Conservation (phyloP, 2,888 invertebrate genomes). For the Aproaerema taeniolella region DNA sequence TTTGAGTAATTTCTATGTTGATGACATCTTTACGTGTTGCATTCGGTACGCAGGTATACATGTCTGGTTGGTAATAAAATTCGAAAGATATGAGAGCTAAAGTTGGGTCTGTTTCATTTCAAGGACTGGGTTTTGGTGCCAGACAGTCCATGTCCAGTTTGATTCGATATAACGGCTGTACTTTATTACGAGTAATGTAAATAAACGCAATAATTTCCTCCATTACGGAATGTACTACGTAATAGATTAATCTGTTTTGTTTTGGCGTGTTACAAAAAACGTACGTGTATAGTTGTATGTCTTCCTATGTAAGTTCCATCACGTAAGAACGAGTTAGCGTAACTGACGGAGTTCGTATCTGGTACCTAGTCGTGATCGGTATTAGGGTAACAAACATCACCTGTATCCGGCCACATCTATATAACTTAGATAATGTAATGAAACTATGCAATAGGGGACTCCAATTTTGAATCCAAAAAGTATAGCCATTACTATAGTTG, state of each 20-base stretch:
- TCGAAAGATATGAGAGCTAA: neutral
- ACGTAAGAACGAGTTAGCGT: slow-evolving; percentile 47
- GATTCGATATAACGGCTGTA: slow-evolving; percentile 1
- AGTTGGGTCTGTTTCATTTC: too few species aligned
- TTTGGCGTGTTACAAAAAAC: slow-evolving; percentile 45
- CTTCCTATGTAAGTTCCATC: slow-evolving; percentile 72
- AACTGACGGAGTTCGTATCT: slow-evolving; percentile 34
- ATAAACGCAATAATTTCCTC: slow-evolving; percentile 25
- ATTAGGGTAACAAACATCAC: slow-evolving; percentile 54
- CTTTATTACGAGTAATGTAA: slow-evolving; percentile 7
- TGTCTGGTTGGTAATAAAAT: slow-evolving; percentile 1
- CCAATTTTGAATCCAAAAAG: slow-evolving; percentile 43
- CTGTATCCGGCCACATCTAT: slow-evolving; percentile 61
- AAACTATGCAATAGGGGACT: slow-evolving; percentile 47
- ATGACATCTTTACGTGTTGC: too few species aligned
- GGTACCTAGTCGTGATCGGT: slow-evolving; percentile 41
- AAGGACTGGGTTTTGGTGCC: too few species aligned
- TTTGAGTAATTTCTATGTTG: too few species aligned
- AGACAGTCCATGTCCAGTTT: neutral
- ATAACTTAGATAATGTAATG: slow-evolving; percentile 49
- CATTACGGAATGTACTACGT: too few species aligned
- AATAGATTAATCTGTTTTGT: slow-evolving; percentile 25
- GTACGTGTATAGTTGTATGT: slow-evolving; percentile 66
- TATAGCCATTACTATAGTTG: slow-evolving; percentile 45
- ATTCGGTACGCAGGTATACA: slow-evolving; percentile 2